A percentile compares a stretch with the other conserved stretches of the same genome.
phyloP scores from a whole-genome alignment of 2,888 invertebrate genomes.

The Eilema depressum region DNA sequence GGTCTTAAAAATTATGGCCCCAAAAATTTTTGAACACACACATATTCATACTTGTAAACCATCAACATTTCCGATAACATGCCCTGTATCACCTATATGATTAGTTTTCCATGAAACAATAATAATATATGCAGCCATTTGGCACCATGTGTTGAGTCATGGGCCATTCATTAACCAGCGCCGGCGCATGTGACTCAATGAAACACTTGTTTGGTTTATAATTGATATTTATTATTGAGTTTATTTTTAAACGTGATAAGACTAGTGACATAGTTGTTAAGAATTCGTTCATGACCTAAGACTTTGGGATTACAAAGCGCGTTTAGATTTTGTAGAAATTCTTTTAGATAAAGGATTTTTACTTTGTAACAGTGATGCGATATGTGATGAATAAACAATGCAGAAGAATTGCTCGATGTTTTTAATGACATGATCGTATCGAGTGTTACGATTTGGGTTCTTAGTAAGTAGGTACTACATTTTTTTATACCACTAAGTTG shows the following conservation, averaged over 20 bases:
- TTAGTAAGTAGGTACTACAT: no score
- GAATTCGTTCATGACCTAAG: slow-evolving; percentile 27
- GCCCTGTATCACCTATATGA: slow-evolving; percentile 38
- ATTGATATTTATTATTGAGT: slow-evolving; percentile 48
- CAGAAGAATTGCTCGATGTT: no score
- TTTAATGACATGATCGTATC: no score
- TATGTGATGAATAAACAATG: neutral
- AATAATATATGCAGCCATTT: slow-evolving; percentile 44
- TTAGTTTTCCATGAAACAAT: slow-evolving; percentile 59
- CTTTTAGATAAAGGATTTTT: neutral
- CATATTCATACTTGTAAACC: neutral
- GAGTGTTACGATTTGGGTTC: no score
- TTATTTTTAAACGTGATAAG: slow-evolving; percentile 51
- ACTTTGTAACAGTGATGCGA: neutral
- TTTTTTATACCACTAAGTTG: no score
- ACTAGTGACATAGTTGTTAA: slow-evolving; percentile 37
- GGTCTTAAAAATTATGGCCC: neutral
- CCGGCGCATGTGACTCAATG: slow-evolving; percentile 44
- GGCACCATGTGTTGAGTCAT: slow-evolving; percentile 54
- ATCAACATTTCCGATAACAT: slow-evolving; percentile 33
- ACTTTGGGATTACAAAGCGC: neutral
- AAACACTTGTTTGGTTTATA: slow-evolving; percentile 43
- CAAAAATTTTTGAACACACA: neutral
- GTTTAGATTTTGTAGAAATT: neutral
- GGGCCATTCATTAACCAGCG: slow-evolving; percentile 37